Base-by-base conservation (phyloP, 2,888 invertebrate species). In the Pherbina coryleti region DNA sequence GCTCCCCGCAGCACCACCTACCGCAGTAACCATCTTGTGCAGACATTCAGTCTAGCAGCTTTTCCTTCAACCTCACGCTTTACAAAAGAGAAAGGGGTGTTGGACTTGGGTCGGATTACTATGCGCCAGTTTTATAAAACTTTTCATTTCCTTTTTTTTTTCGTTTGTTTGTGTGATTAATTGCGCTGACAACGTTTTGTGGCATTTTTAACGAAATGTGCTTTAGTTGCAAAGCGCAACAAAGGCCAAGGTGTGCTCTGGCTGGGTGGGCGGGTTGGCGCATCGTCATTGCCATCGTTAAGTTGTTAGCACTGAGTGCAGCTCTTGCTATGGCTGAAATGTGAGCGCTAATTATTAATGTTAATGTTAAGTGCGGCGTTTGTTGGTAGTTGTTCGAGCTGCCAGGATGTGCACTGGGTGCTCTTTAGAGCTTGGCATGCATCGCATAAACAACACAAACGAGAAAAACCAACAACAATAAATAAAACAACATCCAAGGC, bases 331-430 rank as follows among this genome's bases (percentile, higher is more conserved):
- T 51, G 51, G 76, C 51, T 64, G 71, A 71, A 53, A 57, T 76
- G 70, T 71, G 72, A 73, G 73, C 76, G 76, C 66, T 80, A 81
- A 81, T 80, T 81, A 80, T 79, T 80, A 79, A 75, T 78, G 78
- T 77, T 80, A 77, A 79, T 80, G 80, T 80, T 81, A 62, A 62
- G 57, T 28, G 49, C 17, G 44, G 55, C 60, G 62, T 28, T 55
- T 60, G 70, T 14, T 76, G 64, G 69, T 19, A n/a, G 69, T 1
- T 67, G 53, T 57, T 70, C 44, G 28, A 70, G 76, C 75, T 78
- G 81, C 19, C 77, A 73, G 77, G 79, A 84, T 82, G 85, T 84
- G 83, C n/a, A n/a, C 81, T 53, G 60, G 34, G 1, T 57, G 60
- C 37, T 31, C 60, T 55, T 31, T 44, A 28, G 73, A 17, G 2